phyloP scores from a whole-genome alignment of 2,888 invertebrate species.

The Melieria picta region DNA sequence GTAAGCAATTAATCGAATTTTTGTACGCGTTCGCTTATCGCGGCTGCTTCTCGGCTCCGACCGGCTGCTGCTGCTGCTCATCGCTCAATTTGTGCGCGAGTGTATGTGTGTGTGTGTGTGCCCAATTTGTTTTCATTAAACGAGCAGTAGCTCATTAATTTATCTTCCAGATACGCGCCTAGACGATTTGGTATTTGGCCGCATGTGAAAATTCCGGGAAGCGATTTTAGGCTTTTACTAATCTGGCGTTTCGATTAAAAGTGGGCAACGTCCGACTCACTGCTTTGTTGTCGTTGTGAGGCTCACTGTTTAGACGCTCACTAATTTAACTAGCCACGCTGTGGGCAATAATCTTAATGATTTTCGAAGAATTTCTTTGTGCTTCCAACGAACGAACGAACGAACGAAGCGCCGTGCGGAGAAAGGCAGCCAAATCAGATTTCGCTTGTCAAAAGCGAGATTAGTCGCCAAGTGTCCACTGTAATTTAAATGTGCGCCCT shows the following conservation, averaged over 20 bases:
- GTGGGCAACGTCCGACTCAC: not conserved
- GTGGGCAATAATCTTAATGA: constrained; percentile 29
- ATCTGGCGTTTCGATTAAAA: constrained; percentile 18
- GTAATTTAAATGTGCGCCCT: constrained; percentile 33
- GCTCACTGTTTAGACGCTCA: not conserved
- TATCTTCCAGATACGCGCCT: constrained; percentile 14
- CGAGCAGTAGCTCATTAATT: constrained; percentile 24
- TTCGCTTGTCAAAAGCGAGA: constrained; percentile 33
- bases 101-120: not conserved
- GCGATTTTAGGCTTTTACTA: constrained; percentile 10
- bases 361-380: constrained; percentile 29
- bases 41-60: not conserved
- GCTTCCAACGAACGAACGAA: not conserved
- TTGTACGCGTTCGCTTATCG: too few species aligned
- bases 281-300: not conserved
- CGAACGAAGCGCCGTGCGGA: constrained; percentile 29
- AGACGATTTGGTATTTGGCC: not conserved
- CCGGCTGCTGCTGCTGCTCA: not conserved
- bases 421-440: constrained; percentile 34
- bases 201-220: not conserved
- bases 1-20: constrained; percentile 18
- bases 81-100: not conserved
- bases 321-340: constrained; percentile 37
- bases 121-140: constrained; percentile 26
- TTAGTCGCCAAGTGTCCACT: constrained; percentile 49